Conservation (phyloP, 2,797 vertebrate genomes). For the Pangasius sanitwongsei region DNA sequence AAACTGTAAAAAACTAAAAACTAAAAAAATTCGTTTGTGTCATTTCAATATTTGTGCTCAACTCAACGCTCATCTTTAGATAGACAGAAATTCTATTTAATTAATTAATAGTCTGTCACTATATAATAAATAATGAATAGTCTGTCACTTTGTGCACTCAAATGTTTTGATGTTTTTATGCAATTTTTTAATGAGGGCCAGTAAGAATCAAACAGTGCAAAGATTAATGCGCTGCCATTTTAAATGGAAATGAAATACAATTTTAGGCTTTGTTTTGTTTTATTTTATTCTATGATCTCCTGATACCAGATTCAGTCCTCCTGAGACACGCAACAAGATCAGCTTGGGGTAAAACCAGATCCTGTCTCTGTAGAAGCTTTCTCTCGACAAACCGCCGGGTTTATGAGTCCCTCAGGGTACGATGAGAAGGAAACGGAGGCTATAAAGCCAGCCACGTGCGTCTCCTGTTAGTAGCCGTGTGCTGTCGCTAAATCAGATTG, state of each 20-base stretch:
- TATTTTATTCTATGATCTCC: neutral
- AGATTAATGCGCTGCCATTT: neutral
- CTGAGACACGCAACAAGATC: neutral
- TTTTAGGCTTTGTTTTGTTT: neutral
- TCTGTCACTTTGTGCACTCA: neutral
- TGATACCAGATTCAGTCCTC: neutral
- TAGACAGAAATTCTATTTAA: neutral
- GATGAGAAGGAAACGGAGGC: constrained; percentile 23
- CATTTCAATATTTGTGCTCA: neutral
- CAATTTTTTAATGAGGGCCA: neutral
- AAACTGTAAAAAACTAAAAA: too few species aligned
- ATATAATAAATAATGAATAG: too few species aligned
- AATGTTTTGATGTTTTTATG: neutral
- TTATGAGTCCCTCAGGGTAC: constrained; percentile 27
- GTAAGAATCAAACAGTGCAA: neutral
- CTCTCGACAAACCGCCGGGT: neutral
- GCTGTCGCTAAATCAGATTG: neutral
- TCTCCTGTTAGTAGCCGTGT: constrained; percentile 6
- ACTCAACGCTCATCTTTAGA: neutral
- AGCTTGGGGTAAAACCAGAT: neutral
- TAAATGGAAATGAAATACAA: neutral
- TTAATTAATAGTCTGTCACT: too few species aligned
- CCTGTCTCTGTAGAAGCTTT: neutral
- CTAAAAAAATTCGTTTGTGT: too few species aligned
- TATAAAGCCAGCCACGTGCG: neutral